Evolutionary conservation across 2,888 invertebrate species (phyloP), one percentile per base, ranked within the genome.

Genomic region (Monochamus alternatus): DNA sequence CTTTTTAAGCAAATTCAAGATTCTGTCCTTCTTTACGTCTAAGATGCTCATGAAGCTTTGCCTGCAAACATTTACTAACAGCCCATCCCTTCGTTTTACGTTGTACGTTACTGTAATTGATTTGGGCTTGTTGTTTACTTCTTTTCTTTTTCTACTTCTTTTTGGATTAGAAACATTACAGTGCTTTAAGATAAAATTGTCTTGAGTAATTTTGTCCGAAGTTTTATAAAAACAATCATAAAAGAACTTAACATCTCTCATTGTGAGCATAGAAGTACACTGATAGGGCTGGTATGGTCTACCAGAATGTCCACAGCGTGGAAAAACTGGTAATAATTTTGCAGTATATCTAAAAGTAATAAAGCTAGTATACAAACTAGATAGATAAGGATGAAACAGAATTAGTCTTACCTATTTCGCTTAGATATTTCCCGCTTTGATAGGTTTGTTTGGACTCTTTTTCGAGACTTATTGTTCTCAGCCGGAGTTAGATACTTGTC

Each of bases 161-260:
- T 63, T 63, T 63, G 63, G 63, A 32, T 31, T 32, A 32, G 31
- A 7, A 10, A 31, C 22, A 60, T 63, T 14, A n/a, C 63, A 63
- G 22, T 63, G 43, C 5, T 10, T 12, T 63, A 63, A 63, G 5
- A 63, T 63, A 44, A 63, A 63, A 12, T 14, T 63, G 14, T 63
- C 63, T 63, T 63, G 63, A 14, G 4, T 14, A 14, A 3, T 43
- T 4, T 44, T 64, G 38, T 64, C 64, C 47, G 8, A n/a, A n/a
- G n/a, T n/a, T n/a, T 63, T 72, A 51, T 51, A 63, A 22, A 63
- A 72, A 55, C n/a, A 51, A 22, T 4, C 9, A 72, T 71, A 32
- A 71, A 71, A 71, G 30, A 51, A 47, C 63, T 71, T 62, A 22
- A 71, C 71, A 32, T 71, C 71, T 71, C 47, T 62, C 71, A 71